Base-by-base conservation (phyloP, 2,888 invertebrate genomes). In the Nomada ferruginata region DNA sequence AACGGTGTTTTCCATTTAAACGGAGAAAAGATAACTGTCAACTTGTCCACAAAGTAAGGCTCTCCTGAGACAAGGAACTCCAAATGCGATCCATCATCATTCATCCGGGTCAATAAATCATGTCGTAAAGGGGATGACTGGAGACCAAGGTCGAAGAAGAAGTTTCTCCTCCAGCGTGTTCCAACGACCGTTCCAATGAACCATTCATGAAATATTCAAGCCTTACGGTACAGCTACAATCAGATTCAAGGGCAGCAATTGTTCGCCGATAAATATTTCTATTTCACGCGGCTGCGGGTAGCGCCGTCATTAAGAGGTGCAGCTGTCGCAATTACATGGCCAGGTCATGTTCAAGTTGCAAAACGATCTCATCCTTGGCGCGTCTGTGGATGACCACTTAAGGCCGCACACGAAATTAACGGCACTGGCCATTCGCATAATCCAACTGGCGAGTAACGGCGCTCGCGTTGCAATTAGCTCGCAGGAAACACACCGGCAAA, bases 381-480 rank as follows among this genome's bases (percentile, higher is more conserved):
- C 68, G 78, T 7, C 79, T 66, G 73, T 59, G 75, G 76, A 83
- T 80, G 76, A 71, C 73, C 68, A 70, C 82, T 87, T 85, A 86
- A 89, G 89, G 86, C 83, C 70, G 74, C 71, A 80, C 82, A 84
- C 84, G 82, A 89, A 90, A 92, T 90, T 91, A 91, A 91, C 90
- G 91, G 91, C 89, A 89, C 83, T 66, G 85, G 75, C 84, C 86
- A 86, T 88, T 90, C 89, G 87, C 89, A 90, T 90, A 91, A 91
- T 90, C 89, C 91, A 84, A 79, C 84, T 70, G 82, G 80, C 88
- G 89, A 89, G 84, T 90, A 91, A 91, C 91, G 91, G 90, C 89
- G 88, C 87, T 90, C 88, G 86, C 89, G 87, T 87, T 87, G 90
- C 91, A 93, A 93, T 93, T 93, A 92, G 91, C 91, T 90, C 86